A percentile compares a stretch with the other conserved stretches of the same genome.
These are phyloP conservation scores for Synchiropus splendidus DNA, from an alignment of 2,113 vertebrate species.

Conservation along the genomic window DNA sequence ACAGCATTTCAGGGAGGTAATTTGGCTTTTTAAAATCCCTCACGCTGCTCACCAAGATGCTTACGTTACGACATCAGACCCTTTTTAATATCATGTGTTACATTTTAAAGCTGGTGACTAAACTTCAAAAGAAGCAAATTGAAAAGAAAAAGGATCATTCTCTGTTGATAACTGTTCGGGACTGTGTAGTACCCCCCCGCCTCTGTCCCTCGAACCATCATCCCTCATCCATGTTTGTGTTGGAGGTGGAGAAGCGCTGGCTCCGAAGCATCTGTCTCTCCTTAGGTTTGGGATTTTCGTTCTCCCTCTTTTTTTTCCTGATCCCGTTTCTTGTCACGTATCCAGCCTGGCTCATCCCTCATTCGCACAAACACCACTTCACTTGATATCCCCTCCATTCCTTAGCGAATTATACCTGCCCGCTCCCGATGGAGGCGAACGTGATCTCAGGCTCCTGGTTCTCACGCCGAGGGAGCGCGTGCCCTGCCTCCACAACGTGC, in stretches of 20 bases:
- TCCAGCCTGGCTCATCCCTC: conserved; percentile 49
- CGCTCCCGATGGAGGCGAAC: conserved; percentile 23
- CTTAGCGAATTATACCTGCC: conserved; percentile 38
- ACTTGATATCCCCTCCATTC: conserved; percentile 25
- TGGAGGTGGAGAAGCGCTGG: conserved; percentile 36
- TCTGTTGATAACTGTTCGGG: not conserved
- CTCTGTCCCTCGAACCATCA: conserved; percentile 5
- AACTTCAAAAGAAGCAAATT: too few species aligned
- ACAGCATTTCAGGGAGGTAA: too few species aligned
- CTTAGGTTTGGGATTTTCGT: conserved; percentile 35
- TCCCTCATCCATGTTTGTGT: conserved; percentile 37
- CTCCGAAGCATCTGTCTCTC: conserved; percentile 47
- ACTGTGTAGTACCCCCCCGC: conserved; percentile 9
- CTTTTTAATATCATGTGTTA: too few species aligned
- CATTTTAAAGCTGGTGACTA: too few species aligned
- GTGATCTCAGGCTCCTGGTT: conserved; percentile 30
- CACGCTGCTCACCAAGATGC: too few species aligned
- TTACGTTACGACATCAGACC: too few species aligned
- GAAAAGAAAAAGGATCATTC: too few species aligned
- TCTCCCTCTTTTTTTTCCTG: conserved; percentile 38
- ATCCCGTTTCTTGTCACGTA: conserved; percentile 52
- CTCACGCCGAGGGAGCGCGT: conserved; percentile 8
- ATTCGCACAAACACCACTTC: conserved; percentile 29
- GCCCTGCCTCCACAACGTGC: conserved; percentile 14
- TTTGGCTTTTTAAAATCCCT: too few species aligned